These are phyloP conservation scores for Nomada ferruginata DNA, from an alignment of 2,888 invertebrate genomes.

Conservation along the genomic window DNA sequence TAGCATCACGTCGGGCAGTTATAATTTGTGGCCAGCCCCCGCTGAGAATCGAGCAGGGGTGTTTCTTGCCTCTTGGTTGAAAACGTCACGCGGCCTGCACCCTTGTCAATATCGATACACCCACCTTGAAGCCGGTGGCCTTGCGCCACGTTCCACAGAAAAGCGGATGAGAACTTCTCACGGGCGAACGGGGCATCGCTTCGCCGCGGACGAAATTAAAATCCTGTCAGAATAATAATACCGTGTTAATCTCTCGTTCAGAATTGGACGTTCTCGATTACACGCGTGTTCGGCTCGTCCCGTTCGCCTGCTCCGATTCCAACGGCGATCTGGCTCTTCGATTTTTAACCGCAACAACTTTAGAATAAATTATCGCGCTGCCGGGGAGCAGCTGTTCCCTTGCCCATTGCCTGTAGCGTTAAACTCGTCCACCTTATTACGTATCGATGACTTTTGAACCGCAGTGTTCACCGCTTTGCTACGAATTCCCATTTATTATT, in stretches of 20 bases:
- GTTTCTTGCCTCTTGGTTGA: conserved; percentile 68
- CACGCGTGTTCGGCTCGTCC: conserved; percentile 54
- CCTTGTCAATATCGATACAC: conserved; percentile 84
- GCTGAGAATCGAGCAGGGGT: conserved; percentile 75
- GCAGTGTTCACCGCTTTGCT: conserved; percentile 9
- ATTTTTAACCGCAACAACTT: conserved; percentile 51
- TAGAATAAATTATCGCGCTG: conserved; percentile 56
- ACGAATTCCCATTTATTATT: background rate
- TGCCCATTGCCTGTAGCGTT: conserved; percentile 3
- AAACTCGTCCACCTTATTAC: conserved; percentile 34
- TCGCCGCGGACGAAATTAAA: conserved; percentile 81
- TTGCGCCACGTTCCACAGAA: conserved; percentile 55
- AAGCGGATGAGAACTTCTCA: conserved; percentile 62
- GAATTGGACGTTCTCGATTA: conserved; percentile 80
- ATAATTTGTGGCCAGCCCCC: conserved; percentile 82
- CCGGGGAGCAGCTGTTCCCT: conserved; percentile 16
- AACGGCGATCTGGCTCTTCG: conserved; percentile 36
- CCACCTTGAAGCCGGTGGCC: conserved; percentile 62
- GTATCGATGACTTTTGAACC: conserved; percentile 44
- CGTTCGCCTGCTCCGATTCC: conserved; percentile 53
- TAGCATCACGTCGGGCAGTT: conserved; percentile 83
- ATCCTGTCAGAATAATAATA: conserved; percentile 84
- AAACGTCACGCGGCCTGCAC: conserved; percentile 80
- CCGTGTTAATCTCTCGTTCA: conserved; percentile 78
- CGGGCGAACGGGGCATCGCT: conserved; percentile 62